Conservation (phyloP, 2,888 invertebrate genomes). For the Cryptus armator region DNA sequence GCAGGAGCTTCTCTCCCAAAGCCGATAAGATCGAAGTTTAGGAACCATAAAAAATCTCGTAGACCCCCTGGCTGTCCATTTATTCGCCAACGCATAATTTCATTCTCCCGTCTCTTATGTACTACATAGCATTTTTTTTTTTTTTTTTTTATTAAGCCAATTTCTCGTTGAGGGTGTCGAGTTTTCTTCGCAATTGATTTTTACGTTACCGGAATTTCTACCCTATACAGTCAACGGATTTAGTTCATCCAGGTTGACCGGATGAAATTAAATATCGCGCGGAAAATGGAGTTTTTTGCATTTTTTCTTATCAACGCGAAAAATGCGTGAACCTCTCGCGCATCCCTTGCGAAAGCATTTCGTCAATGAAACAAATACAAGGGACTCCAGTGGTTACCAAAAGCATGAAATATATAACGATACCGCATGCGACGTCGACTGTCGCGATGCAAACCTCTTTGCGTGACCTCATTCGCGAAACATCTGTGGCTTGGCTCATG, state of each 20-base stretch:
- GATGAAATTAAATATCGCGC: too few species aligned
- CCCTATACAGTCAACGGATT: background rate
- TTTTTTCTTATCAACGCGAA: background rate
- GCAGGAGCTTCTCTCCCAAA: slow-evolving; percentile 41
- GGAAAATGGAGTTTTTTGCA: too few species aligned
- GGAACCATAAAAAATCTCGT: slow-evolving; percentile 59
- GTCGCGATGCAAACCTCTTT: slow-evolving; percentile 58
- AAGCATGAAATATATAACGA: slow-evolving; percentile 9
- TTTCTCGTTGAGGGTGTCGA: background rate
- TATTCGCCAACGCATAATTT: slow-evolving; percentile 46
- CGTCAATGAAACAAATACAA: background rate
- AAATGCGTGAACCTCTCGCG: background rate
- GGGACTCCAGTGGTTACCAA: background rate
- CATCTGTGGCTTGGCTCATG: slow-evolving; percentile 55
- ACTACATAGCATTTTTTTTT: slow-evolving; percentile 1
- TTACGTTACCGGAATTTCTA: background rate
- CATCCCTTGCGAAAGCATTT: slow-evolving; percentile 8
- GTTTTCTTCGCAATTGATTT: background rate
- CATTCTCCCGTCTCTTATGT: slow-evolving; percentile 44
- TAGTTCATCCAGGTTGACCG: too few species aligned
- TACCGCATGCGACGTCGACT: slow-evolving; percentile 43
- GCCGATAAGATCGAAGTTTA: slow-evolving; percentile 62
- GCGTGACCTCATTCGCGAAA: slow-evolving; percentile 67
- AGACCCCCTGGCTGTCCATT: slow-evolving; percentile 35
- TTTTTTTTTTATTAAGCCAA: slow-evolving; percentile 12